Conservation (phyloP, 2,888 invertebrate species). For the Augiades crinisus region DNA sequence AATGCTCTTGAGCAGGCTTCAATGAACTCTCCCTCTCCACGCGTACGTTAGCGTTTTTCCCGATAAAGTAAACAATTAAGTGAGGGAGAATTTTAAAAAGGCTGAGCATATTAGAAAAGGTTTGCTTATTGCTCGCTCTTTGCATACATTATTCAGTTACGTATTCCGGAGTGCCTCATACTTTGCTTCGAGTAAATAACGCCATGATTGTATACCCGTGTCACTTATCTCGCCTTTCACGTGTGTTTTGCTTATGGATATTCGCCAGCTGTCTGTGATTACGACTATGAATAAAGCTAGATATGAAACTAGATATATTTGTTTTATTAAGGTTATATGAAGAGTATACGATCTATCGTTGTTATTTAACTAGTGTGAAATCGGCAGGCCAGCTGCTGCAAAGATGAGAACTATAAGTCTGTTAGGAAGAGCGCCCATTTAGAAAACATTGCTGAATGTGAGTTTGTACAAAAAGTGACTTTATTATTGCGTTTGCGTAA, state of each 20-base stretch:
- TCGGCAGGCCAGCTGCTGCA: too few species aligned
- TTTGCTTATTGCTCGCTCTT: conserved; percentile 35
- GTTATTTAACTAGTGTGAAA: not conserved
- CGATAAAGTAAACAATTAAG: conserved; percentile 35
- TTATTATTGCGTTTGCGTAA: too few species aligned
- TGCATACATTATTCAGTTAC: conserved; percentile 37
- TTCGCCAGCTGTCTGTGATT: not conserved
- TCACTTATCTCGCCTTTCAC: conserved; percentile 9
- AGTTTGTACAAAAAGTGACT: too few species aligned
- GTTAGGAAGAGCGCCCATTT: too few species aligned
- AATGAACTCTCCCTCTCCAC: too few species aligned
- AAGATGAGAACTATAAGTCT: too few species aligned
- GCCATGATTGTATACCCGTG: conserved; percentile 22
- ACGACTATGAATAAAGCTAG: not conserved
- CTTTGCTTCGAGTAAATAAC: conserved; percentile 32
- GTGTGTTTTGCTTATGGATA: not conserved
- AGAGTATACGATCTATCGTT: not conserved
- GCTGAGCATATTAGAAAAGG: conserved; percentile 37
- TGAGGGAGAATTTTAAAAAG: conserved; percentile 39
- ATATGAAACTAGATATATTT: not conserved
- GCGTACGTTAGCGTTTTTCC: conserved; percentile 30
- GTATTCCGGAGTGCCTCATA: conserved; percentile 21
- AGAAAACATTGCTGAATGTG: too few species aligned
- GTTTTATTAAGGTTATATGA: not conserved
- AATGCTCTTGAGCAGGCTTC: too few species aligned